Base-by-base conservation (phyloP, 64 coral and sea anemone genomes). In the Astreopora myriophthalma region DNA sequence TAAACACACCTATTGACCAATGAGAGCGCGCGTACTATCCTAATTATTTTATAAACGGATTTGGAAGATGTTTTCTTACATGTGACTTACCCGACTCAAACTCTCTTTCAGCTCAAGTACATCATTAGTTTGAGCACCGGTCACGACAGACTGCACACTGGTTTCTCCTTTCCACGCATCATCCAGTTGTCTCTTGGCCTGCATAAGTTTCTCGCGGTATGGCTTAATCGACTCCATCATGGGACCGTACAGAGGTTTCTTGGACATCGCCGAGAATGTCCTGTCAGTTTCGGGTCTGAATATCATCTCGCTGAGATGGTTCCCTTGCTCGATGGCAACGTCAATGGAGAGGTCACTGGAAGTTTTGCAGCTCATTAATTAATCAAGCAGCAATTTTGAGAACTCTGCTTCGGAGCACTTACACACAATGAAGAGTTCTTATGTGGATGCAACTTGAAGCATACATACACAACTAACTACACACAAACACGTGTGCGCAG, bases 191-290 rank as follows among this genome's bases (percentile, higher is more conserved):
- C 71, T 84, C 51, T 94, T 93, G 4, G 92, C 95, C 35, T 94
- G 76, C 32, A 90, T 71, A 10, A 97, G 82, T 63, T 94, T 94
- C 36, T 86, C 76, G 6, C 89, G 89, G 34, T 80, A 73, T 9
- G 87, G 87, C 38, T 84, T 87, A 10, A 97, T 66, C 1, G 91
- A 89, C 40, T 92, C 86, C 80, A 93, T 97, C 95, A 97, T 97
- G 34, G 92, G 73, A 16, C 60, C 86, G 38, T 87, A 97, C 40
- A 80, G 25, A 13, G 84, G 62, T 52, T 86, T 87, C 49, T 84
- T 94, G 5, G 95, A 89, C 87, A 97, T 87, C 7, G 76, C 69
- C 5, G 95, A 89, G 30, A 93, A 97, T 10, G 64, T 62, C 32
- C 79, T 84, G 36, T 91, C 83, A 6, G 44, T 37, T 22, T 91